Evolutionary conservation across 2,888 invertebrate species (phyloP).

Genomic region (Sphecodes monilicornis): DNA sequence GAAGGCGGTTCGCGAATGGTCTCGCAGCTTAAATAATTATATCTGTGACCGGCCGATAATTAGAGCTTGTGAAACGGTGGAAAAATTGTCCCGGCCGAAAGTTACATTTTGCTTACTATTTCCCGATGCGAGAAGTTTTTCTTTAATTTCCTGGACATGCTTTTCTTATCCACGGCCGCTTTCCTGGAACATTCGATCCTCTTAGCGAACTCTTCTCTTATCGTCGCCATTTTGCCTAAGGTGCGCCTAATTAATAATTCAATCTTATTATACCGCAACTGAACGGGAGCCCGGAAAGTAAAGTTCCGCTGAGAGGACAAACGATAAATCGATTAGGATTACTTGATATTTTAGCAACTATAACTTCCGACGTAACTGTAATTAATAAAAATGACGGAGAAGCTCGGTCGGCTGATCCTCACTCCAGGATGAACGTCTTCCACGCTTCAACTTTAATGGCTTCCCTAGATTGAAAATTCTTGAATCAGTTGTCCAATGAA

Average conservation of each 20-base stretch:
- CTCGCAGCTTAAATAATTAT: slow-evolving; percentile 11
- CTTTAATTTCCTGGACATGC: slow-evolving; percentile 23
- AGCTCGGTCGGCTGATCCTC: neutral
- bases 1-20: neutral
- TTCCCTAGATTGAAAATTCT: slow-evolving; percentile 4
- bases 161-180: neutral
- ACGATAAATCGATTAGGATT: slow-evolving; percentile 50
- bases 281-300: slow-evolving; percentile 6
- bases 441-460: neutral
- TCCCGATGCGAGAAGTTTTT: slow-evolving; percentile 5
- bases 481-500: neutral
- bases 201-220: neutral
- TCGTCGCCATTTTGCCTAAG: slow-evolving; percentile 32
- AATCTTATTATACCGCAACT: slow-evolving; percentile 66
- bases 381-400: slow-evolving; percentile 18
- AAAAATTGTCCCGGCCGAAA: neutral
- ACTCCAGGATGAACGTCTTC: neutral
- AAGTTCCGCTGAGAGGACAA: slow-evolving; percentile 20
- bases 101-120: neutral
- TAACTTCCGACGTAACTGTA: neutral
- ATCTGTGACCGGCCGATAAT: slow-evolving; percentile 6
- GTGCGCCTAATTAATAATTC: slow-evolving; percentile 72
- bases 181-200: slow-evolving; percentile 11
- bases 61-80: neutral
- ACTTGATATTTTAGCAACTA: slow-evolving; percentile 31